Evolutionary conservation across 2,888 invertebrate species (phyloP).

Genomic region (Luperina testacea): DNA sequence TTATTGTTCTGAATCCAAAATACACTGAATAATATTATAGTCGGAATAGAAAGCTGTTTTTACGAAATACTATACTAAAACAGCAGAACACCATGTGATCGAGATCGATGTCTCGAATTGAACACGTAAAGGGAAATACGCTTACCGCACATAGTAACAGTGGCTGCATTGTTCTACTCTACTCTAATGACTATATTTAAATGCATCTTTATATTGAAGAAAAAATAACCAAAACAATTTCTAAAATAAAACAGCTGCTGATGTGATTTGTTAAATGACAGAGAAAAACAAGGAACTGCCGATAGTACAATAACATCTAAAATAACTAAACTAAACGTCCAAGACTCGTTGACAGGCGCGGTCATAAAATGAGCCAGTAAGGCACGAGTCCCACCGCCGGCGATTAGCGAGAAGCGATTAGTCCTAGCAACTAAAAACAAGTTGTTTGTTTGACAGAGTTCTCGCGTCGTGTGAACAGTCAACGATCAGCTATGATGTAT

Average conservation of each 20-base stretch:
- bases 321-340: background rate
- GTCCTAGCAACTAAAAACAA: background rate
- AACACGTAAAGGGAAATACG: background rate
- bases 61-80: background rate
- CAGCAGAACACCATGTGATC: background rate
- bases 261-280: background rate
- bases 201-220: slow-evolving; percentile 61
- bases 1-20: background rate
- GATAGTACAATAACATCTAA: slow-evolving; percentile 8
- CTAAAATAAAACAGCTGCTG: slow-evolving; percentile 1
- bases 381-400: background rate
- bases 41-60: background rate
- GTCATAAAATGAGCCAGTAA: background rate
- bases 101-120: background rate
- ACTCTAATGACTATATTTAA: slow-evolving; percentile 71
- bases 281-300: slow-evolving; percentile 38
- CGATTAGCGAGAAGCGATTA: background rate
- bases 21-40: background rate
- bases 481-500: background rate
- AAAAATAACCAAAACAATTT: slow-evolving; percentile 1
- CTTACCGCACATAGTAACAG: background rate
- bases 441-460: background rate
- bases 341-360: background rate
- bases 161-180: slow-evolving; percentile 15
- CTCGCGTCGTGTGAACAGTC: background rate